These are phyloP conservation scores for Tyto alba DNA, from an alignment of 2,113 vertebrate genomes.

Conservation along the genomic window DNA sequence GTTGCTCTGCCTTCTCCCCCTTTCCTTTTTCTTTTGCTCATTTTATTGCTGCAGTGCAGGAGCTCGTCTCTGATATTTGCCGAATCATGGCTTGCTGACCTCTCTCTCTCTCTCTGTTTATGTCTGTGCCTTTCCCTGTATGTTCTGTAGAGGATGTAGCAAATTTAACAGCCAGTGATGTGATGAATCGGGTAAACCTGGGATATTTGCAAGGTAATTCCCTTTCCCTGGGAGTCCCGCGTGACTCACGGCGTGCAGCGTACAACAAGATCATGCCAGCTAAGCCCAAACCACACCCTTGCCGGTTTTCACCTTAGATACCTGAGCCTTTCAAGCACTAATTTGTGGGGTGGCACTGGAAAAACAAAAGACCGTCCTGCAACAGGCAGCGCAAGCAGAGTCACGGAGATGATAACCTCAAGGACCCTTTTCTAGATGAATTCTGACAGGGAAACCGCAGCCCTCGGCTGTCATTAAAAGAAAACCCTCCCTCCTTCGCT, in stretches of 20 bases:
- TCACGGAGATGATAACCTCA: background rate
- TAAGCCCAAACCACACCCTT: slow-evolving; percentile 26
- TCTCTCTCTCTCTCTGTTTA: slow-evolving; percentile 75
- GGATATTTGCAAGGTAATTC: slow-evolving; percentile 99
- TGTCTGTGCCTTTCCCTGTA: slow-evolving; percentile 75
- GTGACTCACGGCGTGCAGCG: slow-evolving; percentile 43
- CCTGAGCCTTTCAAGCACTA: background rate
- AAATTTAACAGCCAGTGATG: slow-evolving; percentile 99
- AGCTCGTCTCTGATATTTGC: slow-evolving; percentile 57
- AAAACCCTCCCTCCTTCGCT: background rate
- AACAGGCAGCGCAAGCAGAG: too few species aligned
- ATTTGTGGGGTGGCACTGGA: background rate
- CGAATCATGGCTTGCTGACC: slow-evolving; percentile 73
- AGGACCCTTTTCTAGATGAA: background rate
- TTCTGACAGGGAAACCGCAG: background rate
- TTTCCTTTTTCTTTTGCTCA: slow-evolving; percentile 6
- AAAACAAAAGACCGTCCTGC: background rate
- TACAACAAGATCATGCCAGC: slow-evolving; percentile 54
- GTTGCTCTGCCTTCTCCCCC: slow-evolving; percentile 9
- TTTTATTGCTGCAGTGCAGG: slow-evolving; percentile 26
- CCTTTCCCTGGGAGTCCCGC: slow-evolving; percentile 60
- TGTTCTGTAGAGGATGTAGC: slow-evolving; percentile 98
- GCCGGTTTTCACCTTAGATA: slow-evolving; percentile 61
- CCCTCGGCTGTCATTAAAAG: background rate
- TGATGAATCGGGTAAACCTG: slow-evolving; percentile 99